phyloP scores from a whole-genome alignment of 1,140 invertebrate species.

The Tetragonula clypearis region DNA sequence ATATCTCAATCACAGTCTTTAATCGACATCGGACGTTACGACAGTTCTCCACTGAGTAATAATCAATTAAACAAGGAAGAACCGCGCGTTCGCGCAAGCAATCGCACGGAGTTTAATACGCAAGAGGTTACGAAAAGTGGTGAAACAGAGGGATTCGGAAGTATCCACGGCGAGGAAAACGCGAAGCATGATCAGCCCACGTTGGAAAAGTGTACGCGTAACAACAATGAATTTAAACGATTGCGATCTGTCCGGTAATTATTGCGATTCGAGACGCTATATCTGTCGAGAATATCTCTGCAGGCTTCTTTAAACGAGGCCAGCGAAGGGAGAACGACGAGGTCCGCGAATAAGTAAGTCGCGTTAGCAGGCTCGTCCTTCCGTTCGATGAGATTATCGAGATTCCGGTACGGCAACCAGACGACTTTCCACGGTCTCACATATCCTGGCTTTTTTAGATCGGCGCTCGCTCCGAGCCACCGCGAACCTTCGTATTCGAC shows the following conservation, averaged over 20 bases:
- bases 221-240: conserved; percentile 21
- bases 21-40: neutral
- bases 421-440: conserved; percentile 9
- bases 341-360: no score
- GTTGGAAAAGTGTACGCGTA: conserved; percentile 35
- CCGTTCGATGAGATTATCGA: neutral
- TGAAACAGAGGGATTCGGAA: no score
- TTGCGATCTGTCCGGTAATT: conserved; percentile 37
- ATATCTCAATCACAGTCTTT: no score
- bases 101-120: neutral
- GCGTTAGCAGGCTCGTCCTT: neutral
- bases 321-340: conserved; percentile 20
- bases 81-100: neutral
- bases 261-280: conserved; percentile 8
- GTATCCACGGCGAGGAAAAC: neutral
- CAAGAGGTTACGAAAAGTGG: neutral
- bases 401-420: neutral
- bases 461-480: conserved; percentile 13
- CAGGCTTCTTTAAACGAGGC: conserved; percentile 25
- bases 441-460: conserved; percentile 35
- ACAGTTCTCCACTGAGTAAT: no score
- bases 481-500: conserved; percentile 28
- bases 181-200: neutral
- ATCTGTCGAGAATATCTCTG: conserved; percentile 20
- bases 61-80: neutral